phyloP scores from a whole-genome alignment of 2,113 vertebrate genomes.

The Anser brachyrhynchus region DNA sequence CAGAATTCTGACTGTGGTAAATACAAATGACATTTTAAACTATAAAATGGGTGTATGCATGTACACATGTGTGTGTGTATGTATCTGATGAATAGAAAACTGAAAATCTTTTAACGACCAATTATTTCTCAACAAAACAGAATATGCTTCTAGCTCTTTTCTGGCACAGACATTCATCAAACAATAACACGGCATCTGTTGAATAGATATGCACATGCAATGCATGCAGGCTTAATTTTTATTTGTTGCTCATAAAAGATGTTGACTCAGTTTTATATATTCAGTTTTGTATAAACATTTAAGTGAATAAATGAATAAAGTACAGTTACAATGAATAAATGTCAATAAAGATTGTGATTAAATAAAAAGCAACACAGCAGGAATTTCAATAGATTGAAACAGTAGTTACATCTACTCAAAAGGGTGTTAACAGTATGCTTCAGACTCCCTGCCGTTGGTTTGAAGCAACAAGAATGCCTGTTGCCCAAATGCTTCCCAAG shows the following conservation, averaged over 20 bases:
- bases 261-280: slow-evolving; percentile 32
- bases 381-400: slow-evolving; percentile 51
- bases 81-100: background rate
- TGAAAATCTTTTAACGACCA: slow-evolving; percentile 33
- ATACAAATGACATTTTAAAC: background rate
- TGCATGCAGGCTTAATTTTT: slow-evolving; percentile 50
- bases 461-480: slow-evolving; percentile 1
- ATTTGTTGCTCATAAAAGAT: slow-evolving; percentile 57
- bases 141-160: slow-evolving; percentile 38
- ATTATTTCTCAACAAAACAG: slow-evolving; percentile 52
- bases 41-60: background rate
- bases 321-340: slow-evolving; percentile 44
- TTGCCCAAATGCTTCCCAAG: slow-evolving; percentile 19
- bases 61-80: background rate
- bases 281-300: slow-evolving; percentile 57
- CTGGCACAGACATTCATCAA: slow-evolving; percentile 53
- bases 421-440: slow-evolving; percentile 40
- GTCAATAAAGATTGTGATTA: slow-evolving; percentile 39
- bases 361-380: background rate
- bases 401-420: slow-evolving; percentile 27
- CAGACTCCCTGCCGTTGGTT: background rate
- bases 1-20: background rate
- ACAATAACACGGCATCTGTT: slow-evolving; percentile 62
- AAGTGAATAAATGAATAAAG: slow-evolving; percentile 59
- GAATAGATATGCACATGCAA: slow-evolving; percentile 21